These are phyloP conservation scores for Zeus faber DNA, from an alignment of 2,113 vertebrate species.

Conservation along the genomic window DNA sequence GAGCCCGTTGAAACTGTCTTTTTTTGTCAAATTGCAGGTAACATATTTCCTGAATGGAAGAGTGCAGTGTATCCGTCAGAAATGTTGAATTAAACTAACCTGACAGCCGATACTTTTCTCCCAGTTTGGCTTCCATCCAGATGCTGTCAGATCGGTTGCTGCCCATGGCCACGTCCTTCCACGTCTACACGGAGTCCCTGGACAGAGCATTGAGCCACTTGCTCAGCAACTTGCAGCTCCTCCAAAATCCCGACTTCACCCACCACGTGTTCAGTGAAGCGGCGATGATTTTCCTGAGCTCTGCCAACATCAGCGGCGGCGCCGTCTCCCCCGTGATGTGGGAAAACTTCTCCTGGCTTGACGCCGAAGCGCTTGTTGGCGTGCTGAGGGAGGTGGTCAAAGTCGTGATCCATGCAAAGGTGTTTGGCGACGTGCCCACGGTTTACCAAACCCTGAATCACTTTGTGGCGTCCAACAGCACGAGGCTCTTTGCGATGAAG, in stretches of 20 bases:
- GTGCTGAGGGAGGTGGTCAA: conserved; percentile 35
- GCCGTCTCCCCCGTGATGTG: conserved; percentile 23
- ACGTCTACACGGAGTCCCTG: conserved; percentile 39
- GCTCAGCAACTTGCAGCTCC: conserved; percentile 33
- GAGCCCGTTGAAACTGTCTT: background rate
- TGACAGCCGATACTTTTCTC: conserved; percentile 18
- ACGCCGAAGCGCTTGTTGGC: conserved; percentile 9
- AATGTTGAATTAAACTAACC: background rate
- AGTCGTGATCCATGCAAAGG: conserved; percentile 33
- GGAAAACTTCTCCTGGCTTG: conserved; percentile 17
- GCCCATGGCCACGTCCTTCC: conserved; percentile 26
- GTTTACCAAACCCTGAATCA: conserved; percentile 51
- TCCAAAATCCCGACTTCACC: conserved; percentile 18
- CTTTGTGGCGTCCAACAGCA: conserved; percentile 34
- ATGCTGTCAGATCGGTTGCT: conserved; percentile 43
- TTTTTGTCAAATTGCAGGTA: too few relatives aligned
- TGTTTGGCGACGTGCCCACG: conserved; percentile 46
- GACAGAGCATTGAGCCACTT: conserved; percentile 44
- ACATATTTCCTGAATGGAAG: too few relatives aligned
- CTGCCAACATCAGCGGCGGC: conserved; percentile 49
- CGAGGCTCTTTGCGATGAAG: conserved; percentile 36
- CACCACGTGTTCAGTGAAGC: conserved; percentile 51
- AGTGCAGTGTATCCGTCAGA: background rate
- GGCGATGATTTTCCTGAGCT: conserved; percentile 42
- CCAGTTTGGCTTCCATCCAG: conserved; percentile 50